A percentile compares a stretch with the other conserved stretches of the same genome.
Evolutionary conservation across 2,888 invertebrate species (phyloP).

Genomic region (Adineta ricciae): DNA sequence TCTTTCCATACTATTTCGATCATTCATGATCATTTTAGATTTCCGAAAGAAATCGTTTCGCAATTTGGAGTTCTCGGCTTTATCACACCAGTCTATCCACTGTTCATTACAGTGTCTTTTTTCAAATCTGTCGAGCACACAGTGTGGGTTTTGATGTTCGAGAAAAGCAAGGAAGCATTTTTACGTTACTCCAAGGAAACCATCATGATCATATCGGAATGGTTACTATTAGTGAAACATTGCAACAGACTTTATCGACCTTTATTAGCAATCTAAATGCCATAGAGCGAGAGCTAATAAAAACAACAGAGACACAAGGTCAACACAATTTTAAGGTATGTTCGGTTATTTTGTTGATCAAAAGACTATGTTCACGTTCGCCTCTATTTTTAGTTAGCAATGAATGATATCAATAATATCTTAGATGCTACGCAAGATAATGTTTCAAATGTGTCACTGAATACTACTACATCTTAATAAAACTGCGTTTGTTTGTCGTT

Average conservation of each 20-base stretch:
- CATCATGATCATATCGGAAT: slow-evolving; percentile 48
- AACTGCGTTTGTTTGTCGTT: too few relatives aligned
- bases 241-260: slow-evolving; percentile 45
- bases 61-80: slow-evolving; percentile 45
- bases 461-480: neutral
- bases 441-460: neutral
- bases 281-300: slow-evolving; percentile 48
- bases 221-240: slow-evolving; percentile 46
- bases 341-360: slow-evolving; percentile 5
- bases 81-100: slow-evolving; percentile 48
- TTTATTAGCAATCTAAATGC: slow-evolving; percentile 48
- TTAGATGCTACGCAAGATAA: neutral
- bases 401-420: neutral
- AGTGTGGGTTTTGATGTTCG: slow-evolving; percentile 49
- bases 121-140: slow-evolving; percentile 50
- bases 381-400: neutral
- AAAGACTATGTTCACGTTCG: neutral
- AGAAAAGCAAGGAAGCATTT: slow-evolving; percentile 49
- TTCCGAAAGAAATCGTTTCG: slow-evolving; percentile 39
- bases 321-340: slow-evolving; percentile 47
- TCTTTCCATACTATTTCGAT: too few relatives aligned
- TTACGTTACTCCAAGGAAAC: slow-evolving; percentile 47
- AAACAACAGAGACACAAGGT: slow-evolving; percentile 49
- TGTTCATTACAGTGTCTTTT: slow-evolving; percentile 51
- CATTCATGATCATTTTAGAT: neutral